phyloP scores from a whole-genome alignment of 2,888 invertebrate genomes.

The Ellobium chinense region DNA sequence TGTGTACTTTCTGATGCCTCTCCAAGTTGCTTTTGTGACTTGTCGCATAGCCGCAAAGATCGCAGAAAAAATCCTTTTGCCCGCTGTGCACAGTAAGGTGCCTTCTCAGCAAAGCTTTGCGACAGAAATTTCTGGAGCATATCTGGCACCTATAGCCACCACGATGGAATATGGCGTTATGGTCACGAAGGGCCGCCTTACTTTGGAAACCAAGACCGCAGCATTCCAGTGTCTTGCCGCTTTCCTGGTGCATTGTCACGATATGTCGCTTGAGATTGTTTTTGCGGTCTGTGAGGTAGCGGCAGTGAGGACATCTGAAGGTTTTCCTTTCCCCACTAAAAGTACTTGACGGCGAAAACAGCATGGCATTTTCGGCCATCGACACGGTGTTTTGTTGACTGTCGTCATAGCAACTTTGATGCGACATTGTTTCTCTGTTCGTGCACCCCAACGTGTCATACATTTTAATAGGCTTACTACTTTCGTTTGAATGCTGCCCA shows the following conservation, averaged over 20 bases:
- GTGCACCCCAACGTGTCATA: no score
- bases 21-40: slow-evolving; percentile 80
- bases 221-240: slow-evolving; percentile 73
- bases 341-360: no score
- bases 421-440: no score
- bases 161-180: slow-evolving; percentile 76
- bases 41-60: slow-evolving; percentile 78
- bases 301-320: slow-evolving; percentile 70
- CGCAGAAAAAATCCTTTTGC: slow-evolving; percentile 78
- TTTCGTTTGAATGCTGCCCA: no score
- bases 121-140: slow-evolving; percentile 78
- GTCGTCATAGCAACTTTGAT: no score
- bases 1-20: slow-evolving; percentile 77
- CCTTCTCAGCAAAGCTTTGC: slow-evolving; percentile 79
- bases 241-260: slow-evolving; percentile 78
- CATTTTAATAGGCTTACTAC: no score
- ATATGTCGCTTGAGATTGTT: slow-evolving; percentile 79
- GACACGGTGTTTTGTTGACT: no score
- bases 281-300: slow-evolving; percentile 77
- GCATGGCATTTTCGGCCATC: no score
- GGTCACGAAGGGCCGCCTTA: slow-evolving; percentile 78
- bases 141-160: slow-evolving; percentile 78
- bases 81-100: slow-evolving; percentile 80
- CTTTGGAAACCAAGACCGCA: slow-evolving; percentile 76
- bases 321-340: slow-evolving; percentile 49